These are phyloP conservation scores for Lordiphosa stackelbergi DNA, from an alignment of 1,140 invertebrate genomes.

Conservation along the genomic window DNA sequence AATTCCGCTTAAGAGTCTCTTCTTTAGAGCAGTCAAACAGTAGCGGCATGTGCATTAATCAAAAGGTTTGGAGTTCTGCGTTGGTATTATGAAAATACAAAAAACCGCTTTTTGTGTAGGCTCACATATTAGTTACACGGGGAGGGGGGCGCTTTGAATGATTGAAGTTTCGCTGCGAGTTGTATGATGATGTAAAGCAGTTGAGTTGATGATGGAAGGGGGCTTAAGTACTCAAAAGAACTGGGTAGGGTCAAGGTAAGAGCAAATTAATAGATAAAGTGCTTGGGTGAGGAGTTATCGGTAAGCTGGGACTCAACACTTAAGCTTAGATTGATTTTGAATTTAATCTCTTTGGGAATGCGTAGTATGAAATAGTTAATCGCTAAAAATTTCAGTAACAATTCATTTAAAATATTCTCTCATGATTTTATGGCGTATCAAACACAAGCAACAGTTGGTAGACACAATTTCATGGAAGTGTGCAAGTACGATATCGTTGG, in stretches of 20 bases:
- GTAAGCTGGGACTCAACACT: background rate
- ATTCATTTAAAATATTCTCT: no score
- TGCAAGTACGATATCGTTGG: no score
- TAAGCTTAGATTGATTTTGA: no score
- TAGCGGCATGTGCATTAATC: constrained; percentile 65
- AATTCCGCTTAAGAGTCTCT: constrained; percentile 20
- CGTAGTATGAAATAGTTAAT: no score
- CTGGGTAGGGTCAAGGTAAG: constrained; percentile 42
- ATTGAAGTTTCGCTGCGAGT: constrained; percentile 33
- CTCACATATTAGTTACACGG: constrained; percentile 63
- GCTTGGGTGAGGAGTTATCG: constrained; percentile 4
- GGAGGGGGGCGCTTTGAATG: constrained; percentile 6
- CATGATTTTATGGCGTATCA: no score
- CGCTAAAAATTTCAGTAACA: no score
- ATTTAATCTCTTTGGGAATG: no score
- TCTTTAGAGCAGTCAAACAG: constrained; percentile 42
- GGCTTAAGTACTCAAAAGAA: constrained; percentile 1
- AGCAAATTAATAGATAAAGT: background rate
- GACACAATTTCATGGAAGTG: no score
- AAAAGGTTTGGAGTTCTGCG: constrained; percentile 36
- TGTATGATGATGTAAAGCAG: constrained; percentile 47
- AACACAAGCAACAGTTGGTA: no score
- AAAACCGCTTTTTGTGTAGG: constrained; percentile 14
- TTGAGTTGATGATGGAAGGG: constrained; percentile 24
- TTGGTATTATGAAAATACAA: background rate